These are phyloP conservation scores for Armadillidium nasatum DNA, from an alignment of 1,140 invertebrate species.

Conservation along the genomic window DNA sequence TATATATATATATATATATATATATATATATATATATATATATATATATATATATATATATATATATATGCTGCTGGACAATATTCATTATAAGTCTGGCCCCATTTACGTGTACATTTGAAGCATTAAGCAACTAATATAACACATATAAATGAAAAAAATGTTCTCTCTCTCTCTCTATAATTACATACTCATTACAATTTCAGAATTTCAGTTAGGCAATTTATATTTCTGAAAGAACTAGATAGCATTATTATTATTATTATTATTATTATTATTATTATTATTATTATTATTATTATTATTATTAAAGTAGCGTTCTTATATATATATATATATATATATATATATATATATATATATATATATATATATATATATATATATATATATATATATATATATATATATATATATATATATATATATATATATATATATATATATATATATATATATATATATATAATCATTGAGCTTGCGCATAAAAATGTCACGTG, in stretches of 20 bases:
- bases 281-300: too few species aligned
- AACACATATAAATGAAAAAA: background rate
- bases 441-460: background rate
- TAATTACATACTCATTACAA: too few species aligned
- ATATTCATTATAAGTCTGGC: background rate
- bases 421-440: background rate
- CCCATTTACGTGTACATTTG: background rate
- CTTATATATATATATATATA: background rate
- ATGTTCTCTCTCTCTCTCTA: too few species aligned
- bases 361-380: background rate
- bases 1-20: slow-evolving; percentile 1
- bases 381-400: background rate
- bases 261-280: too few species aligned
- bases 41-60: slow-evolving; percentile 15
- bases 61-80: background rate
- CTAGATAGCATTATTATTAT: too few species aligned
- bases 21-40: slow-evolving; percentile 11
- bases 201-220: too few species aligned
- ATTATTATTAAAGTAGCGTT: too few species aligned
- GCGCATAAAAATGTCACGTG: background rate
- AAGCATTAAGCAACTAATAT: background rate
- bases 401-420: background rate
- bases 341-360: background rate
- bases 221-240: too few species aligned
- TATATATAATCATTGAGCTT: background rate